Evolutionary conservation across 2,888 invertebrate species (phyloP).

Genomic region (Neoscelio sp.): DNA sequence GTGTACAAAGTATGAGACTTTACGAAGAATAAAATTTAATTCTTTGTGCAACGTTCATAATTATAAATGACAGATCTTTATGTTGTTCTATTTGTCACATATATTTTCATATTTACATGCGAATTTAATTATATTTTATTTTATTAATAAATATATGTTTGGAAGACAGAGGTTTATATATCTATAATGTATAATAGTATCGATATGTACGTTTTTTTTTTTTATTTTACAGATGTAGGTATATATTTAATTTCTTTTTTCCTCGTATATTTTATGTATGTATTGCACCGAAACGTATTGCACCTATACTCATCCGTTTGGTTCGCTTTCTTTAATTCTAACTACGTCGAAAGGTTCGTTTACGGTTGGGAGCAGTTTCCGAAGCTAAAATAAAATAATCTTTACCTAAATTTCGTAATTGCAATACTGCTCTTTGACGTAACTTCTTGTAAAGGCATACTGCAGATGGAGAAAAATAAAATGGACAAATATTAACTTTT

Average conservation of each 20-base stretch:
- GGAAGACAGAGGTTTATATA: constrained; percentile 82
- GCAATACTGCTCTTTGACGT: neutral
- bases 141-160: constrained; percentile 77
- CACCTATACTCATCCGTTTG: constrained; percentile 16
- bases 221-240: constrained; percentile 48
- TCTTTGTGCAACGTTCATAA: constrained; percentile 64
- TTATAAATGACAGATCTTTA: constrained; percentile 29
- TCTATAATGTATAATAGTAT: constrained; percentile 70
- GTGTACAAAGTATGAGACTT: constrained; percentile 25
- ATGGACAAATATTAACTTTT: too few species aligned
- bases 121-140: constrained; percentile 62
- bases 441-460: neutral
- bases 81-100: constrained; percentile 46
- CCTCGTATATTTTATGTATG: constrained; percentile 15
- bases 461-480: too few species aligned
- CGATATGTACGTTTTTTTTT: constrained; percentile 40
- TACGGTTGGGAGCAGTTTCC: constrained; percentile 21
- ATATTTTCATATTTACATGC: constrained; percentile 63
- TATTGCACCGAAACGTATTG: constrained; percentile 25
- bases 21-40: constrained; percentile 47
- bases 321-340: constrained; percentile 10
- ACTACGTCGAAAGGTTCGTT: constrained; percentile 9
- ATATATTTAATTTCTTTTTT: constrained; percentile 39
- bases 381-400: constrained; percentile 18
- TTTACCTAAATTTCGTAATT: neutral